A percentile compares a stretch with the other conserved stretches of the same genome.
phyloP scores from a whole-genome alignment of 2,113 vertebrate genomes.

The Aspidoscelis tigris region DNA sequence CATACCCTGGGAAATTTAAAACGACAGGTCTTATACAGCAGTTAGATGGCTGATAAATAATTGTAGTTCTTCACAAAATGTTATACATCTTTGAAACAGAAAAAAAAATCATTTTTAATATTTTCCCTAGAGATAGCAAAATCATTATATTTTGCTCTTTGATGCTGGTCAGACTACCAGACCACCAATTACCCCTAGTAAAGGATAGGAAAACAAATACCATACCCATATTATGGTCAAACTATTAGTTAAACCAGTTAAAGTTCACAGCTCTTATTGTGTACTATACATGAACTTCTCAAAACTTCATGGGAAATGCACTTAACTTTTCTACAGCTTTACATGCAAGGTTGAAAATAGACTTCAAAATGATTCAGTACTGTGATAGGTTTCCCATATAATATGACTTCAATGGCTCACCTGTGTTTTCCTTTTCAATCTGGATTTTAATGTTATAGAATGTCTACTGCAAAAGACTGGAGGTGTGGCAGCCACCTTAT shows the following conservation, averaged over 20 bases:
- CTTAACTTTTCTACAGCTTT: neutral
- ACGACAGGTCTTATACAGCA: no score
- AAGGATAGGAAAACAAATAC: neutral
- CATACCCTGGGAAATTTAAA: no score
- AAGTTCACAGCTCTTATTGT: neutral
- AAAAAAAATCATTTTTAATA: no score
- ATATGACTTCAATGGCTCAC: neutral
- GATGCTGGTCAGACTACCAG: no score
- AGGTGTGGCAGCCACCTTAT: neutral
- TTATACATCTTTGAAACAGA: no score
- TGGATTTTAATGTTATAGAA: neutral
- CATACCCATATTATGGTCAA: neutral
- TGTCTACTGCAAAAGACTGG: neutral
- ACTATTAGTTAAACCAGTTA: neutral
- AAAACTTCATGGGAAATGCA: neutral
- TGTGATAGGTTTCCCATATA: neutral
- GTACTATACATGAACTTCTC: neutral
- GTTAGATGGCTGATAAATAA: no score
- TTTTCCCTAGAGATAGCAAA: no score
- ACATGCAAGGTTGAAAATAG: neutral
- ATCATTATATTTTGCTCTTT: no score
- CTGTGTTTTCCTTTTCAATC: neutral
- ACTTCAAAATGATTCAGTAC: slow-evolving; percentile 8
- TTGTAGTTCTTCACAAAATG: no score
- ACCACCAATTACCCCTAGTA: neutral